A percentile compares a stretch with the other conserved stretches of the same genome.
These are phyloP conservation scores for Ceyx erithaca DNA, from an alignment of 2,797 vertebrate species.

Conservation along the genomic window DNA sequence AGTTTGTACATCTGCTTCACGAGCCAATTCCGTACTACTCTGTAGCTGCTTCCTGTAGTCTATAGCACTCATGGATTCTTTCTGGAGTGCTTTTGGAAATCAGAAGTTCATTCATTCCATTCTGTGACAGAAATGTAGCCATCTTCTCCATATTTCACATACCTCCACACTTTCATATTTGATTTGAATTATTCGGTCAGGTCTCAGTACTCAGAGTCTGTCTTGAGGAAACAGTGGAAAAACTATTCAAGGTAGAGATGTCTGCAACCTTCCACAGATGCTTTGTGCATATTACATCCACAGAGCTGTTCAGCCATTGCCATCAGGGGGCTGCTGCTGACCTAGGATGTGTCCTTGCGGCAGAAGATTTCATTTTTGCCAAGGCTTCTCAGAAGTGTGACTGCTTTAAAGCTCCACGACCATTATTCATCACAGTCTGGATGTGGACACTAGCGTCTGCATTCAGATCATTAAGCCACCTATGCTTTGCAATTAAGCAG, in stretches of 20 bases:
- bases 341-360: neutral
- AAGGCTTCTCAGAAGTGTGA: neutral
- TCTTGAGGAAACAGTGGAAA: neutral
- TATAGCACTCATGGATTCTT: neutral
- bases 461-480: neutral
- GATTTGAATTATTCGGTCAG: neutral
- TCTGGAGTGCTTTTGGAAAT: neutral
- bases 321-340: neutral
- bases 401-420: neutral
- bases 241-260: neutral
- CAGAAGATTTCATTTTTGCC: neutral
- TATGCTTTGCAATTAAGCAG: neutral
- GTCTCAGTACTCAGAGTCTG: neutral
- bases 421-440: neutral
- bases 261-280: neutral
- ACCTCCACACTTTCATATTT: neutral
- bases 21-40: neutral
- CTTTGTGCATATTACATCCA: neutral
- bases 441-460: neutral
- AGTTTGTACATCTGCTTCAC: neutral
- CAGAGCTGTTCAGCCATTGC: neutral
- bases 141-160: neutral
- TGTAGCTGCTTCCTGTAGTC: neutral
- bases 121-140: neutral
- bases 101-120: neutral